Evolutionary conservation across 2,888 invertebrate species (phyloP).

Genomic region (Pterostichus niger): DNA sequence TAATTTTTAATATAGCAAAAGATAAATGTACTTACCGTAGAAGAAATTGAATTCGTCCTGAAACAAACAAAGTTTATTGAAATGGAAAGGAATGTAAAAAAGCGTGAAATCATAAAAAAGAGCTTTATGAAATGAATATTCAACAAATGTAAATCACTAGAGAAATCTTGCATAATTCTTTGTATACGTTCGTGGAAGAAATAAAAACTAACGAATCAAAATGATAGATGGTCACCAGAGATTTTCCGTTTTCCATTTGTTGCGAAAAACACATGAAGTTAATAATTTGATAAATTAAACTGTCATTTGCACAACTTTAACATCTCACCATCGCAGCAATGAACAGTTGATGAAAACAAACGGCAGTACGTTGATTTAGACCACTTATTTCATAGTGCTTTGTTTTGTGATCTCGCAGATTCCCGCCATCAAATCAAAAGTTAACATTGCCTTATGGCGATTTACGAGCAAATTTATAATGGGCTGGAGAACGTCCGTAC

Average conservation of each 20-base stretch:
- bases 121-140: conserved; percentile 45
- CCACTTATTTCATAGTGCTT: conserved; percentile 10
- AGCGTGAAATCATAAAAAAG: conserved; percentile 24
- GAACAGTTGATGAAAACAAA: conserved; percentile 43
- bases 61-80: conserved; percentile 25
- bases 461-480: conserved; percentile 56
- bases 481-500: conserved; percentile 7
- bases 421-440: conserved; percentile 17
- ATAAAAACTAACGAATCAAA: conserved; percentile 34
- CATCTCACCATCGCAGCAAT: conserved; percentile 2
- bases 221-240: conserved; percentile 43
- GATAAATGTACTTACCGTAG: conserved; percentile 14
- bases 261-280: conserved; percentile 3
- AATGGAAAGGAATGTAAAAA: conserved; percentile 24
- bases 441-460: conserved; percentile 27
- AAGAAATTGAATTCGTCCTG: background rate
- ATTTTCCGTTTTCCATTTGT: conserved; percentile 44
- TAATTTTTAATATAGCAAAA: conserved; percentile 4
- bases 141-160: conserved; percentile 35
- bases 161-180: conserved; percentile 38
- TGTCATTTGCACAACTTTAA: conserved; percentile 33
- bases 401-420: background rate
- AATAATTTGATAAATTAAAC: conserved; percentile 34
- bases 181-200: background rate
- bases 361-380: conserved; percentile 25